Conservation (phyloP, 64 coral and sea anemone genomes). For the Pocillopora damicornis region DNA sequence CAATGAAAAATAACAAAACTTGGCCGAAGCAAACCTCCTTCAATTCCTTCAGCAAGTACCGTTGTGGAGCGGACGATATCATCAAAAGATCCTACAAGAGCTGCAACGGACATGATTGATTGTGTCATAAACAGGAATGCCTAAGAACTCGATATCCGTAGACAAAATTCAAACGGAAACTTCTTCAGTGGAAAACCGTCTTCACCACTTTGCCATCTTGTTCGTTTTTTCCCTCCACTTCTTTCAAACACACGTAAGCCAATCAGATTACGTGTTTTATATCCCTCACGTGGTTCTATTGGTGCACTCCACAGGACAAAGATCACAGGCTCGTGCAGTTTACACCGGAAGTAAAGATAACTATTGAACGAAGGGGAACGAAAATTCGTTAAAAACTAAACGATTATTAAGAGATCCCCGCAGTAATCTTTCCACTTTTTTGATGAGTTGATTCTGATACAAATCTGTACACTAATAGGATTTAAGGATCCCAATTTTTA, state of each 20-base stretch:
- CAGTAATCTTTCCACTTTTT: too few species aligned
- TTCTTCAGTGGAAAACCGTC: not conserved
- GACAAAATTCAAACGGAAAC: not conserved
- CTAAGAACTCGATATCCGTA: not conserved
- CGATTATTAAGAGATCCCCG: too few species aligned
- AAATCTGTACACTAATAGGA: too few species aligned
- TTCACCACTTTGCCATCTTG: slow-evolving; percentile 59
- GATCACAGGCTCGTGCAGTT: slow-evolving; percentile 20
- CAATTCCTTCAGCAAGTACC: slow-evolving; percentile 85
- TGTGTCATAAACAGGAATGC: slow-evolving; percentile 13
- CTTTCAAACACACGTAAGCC: slow-evolving; percentile 76
- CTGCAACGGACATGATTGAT: slow-evolving; percentile 63
- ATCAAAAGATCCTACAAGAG: slow-evolving; percentile 84
- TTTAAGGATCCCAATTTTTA: too few species aligned
- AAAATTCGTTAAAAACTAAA: too few species aligned
- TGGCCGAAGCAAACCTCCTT: slow-evolving; percentile 62
- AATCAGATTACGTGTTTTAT: slow-evolving; percentile 61
- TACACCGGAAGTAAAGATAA: not conserved
- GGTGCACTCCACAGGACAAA: not conserved
- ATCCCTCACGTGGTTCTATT: slow-evolving; percentile 48
- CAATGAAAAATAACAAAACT: not conserved
- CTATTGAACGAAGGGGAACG: too few species aligned
- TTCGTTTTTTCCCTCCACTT: slow-evolving; percentile 98
- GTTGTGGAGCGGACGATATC: slow-evolving; percentile 84
- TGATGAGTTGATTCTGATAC: too few species aligned